Base-by-base conservation (phyloP, 2,113 vertebrate species). In the Rhagologus leucostigma region DNA sequence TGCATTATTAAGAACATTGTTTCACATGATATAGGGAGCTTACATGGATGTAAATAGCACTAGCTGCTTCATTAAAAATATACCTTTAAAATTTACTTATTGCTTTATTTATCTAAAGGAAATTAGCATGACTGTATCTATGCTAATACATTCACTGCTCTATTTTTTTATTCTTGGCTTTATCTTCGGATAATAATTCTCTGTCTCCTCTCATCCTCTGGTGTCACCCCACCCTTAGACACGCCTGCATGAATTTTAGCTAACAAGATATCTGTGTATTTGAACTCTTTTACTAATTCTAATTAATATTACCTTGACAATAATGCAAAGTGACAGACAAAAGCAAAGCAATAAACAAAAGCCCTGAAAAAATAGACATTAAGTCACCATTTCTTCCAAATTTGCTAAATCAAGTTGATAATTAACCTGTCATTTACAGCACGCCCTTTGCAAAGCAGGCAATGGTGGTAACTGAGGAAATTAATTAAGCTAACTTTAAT, bases 311-410 rank as follows among this genome's bases (percentile, higher is more conserved):
- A 87, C 35, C 70, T 86, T 75, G n/a, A 71, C 67, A 81, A 65
- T 65, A 96, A 96, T 18, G 84, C 47, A 96, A 84, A 95, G 44
- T 19, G 3, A 95, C 75, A 80, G 89, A 94, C 67, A 93, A 95
- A 75, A 93, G 22, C 79, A 96, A 84, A 94, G 35, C 92, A 83
- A 93, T 49, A 80, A 94, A 95, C 74, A 94, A 95, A 91, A 92
- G 39, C 89, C 27, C 77, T 69, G 80, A 74, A 60, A 93, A 94
- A 95, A 96, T 0, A 53, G 55, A 85, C 27, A 71, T 13, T 30
- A 42, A 78, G 27, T 63, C 75, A 30, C 42, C 21, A 75, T 93
- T 91, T 95, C 85, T 62, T 90, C 80, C 67, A 80, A 57, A 93
- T 95, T 90, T 87, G 60, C 86, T 55, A 87, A 92, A 95, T 71